Evolutionary conservation across 2,888 invertebrate genomes (phyloP), one percentile per base, ranked within the genome.

Genomic region (Miltochrista miniata): DNA sequence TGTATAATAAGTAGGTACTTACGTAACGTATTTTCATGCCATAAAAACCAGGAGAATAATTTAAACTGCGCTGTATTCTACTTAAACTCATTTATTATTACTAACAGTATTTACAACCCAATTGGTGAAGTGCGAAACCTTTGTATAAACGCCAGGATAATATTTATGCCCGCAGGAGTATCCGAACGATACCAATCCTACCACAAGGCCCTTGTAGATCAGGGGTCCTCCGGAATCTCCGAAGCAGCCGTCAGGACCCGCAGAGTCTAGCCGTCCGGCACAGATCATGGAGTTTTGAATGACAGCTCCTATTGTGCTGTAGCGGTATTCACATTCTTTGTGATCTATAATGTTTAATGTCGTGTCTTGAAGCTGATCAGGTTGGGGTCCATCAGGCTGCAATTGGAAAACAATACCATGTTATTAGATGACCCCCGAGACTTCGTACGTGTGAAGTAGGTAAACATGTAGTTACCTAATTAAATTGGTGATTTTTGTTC

Each of bases 151-250:
- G 0, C 90, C 90, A 1, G 90, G 90, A 56, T 81, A 91, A 48
- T 82, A 87, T 2, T 70, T 74, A 54, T 88, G 76, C 1, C 90
- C 91, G 46, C 91, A 91, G 0, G 84, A 86, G 54, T 83, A 88
- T 0, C 91, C 90, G 40, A 88, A 90, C 0, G 90, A 90, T 0
- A 90, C 89, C 0, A 90, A 64, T 5, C 91, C 90, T 0, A 87
- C 80, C 0, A 90, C 83, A 0, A 90, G 74, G 11, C 90, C 90
- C 64, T 87, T 87, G 51, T 89, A 89, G 37, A 91, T 64, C 1
- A 91, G 55, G 0, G 91, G 90, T 5, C 91, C 90, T 3, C 90
- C 90, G 7, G 90, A 90, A 55, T 91, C 90, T 0, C 90, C 90
- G 10, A 83, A 88, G 61, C 90, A 91, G 0, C 87, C 90, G 33